These are phyloP conservation scores for Pseudorasbora parva DNA, from an alignment of 2,113 vertebrate species.

Conservation along the genomic window DNA sequence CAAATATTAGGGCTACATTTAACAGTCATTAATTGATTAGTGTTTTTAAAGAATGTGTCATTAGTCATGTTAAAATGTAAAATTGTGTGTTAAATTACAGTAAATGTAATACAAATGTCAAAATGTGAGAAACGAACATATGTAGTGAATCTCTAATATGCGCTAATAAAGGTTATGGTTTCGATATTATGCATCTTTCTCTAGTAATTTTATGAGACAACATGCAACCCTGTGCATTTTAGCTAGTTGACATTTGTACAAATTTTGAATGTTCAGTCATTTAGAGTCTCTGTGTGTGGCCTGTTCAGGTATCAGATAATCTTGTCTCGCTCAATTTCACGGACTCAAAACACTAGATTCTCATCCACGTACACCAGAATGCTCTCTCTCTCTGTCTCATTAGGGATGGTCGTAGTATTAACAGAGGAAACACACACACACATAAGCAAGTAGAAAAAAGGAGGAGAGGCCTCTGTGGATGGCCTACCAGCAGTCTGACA, in stretches of 20 bases:
- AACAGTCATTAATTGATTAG: background rate
- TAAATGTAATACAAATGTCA: background rate
- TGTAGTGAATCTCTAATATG: background rate
- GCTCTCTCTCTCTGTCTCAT: constrained; percentile 19
- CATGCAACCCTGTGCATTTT: background rate
- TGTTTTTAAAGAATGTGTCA: background rate
- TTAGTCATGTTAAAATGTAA: no score
- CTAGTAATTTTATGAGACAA: background rate
- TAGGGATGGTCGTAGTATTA: constrained; percentile 48
- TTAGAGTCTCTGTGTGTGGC: constrained; percentile 62
- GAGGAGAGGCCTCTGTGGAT: constrained; percentile 51
- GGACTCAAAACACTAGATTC: constrained; percentile 46
- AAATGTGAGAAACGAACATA: background rate
- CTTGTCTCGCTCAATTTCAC: constrained; percentile 63
- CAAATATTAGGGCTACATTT: no score
- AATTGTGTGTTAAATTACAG: background rate
- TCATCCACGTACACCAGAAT: constrained; percentile 63
- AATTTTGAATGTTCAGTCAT: constrained; percentile 18
- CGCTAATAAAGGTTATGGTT: background rate
- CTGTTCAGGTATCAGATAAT: constrained; percentile 57
- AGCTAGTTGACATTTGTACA: background rate
- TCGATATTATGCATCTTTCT: background rate
- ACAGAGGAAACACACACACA: constrained; percentile 48
- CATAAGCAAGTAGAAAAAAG: constrained; percentile 59
- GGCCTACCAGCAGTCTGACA: constrained; percentile 69